Base-by-base conservation (phyloP, 2,888 invertebrate genomes). In the Melanotus villosus region DNA sequence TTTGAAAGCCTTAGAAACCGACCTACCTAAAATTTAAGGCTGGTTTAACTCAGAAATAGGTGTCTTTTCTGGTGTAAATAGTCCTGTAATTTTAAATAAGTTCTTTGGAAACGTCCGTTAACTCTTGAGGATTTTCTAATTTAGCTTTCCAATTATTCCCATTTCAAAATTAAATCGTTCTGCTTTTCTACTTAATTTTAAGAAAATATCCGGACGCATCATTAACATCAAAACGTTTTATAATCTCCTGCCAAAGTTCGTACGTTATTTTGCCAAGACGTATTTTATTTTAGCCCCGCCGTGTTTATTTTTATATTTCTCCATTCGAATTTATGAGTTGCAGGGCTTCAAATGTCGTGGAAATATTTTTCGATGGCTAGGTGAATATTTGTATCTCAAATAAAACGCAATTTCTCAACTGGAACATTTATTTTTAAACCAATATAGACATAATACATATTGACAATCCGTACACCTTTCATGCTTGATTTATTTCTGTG, bases 391-490 rank as follows among this genome's bases (percentile, higher is more conserved):
- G 7, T 26, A 26, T 26, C 7, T 7, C 4, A 3, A 41, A 9
- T 9, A 9, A 41, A 41, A 41, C 41, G 16, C 47, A 21, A 47
- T 47, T 47, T 19, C 23, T 23, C n/a, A 45, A 26, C 23, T 47
- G 21, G 12, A 47, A 23, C 23, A 5, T 23, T 47, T 45, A 21
- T 45, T 45, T 45, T 21, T 47, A 23, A 23, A 47, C 23, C 7
- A 47, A 47, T 26, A 43, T 43, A 23, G 26, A 47, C n/a, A 45
- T 10, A 21, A 5, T 57, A 41, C 10, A 38, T 38, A 57, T 57
- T 41, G 41, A 26, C 34, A 60, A 47, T 30, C 59, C 59, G 34
- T 14, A 60, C 47, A 60, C 59, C 59, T 45, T 60, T 45, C 18
- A 32, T 57, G 26, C 5, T 41, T 14, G 14, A 16, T 36, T 36